Evolutionary conservation across 2,888 invertebrate genomes (phyloP).

Genomic region (Archips crataeganus): DNA sequence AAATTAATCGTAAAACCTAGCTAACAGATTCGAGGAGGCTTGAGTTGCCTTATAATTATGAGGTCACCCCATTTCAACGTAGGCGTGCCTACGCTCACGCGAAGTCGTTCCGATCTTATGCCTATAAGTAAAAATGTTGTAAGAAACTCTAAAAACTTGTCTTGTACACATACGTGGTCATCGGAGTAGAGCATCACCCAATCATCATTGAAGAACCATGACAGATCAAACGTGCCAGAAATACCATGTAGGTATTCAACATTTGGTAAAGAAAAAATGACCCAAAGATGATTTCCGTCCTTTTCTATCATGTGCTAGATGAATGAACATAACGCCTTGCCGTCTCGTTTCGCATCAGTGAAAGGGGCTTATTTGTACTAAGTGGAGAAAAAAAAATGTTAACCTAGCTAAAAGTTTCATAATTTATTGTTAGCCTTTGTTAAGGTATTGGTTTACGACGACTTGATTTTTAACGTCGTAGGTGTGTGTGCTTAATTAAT

Average conservation of each 20-base stretch:
- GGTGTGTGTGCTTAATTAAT: neutral
- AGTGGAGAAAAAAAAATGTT: constrained; percentile 41
- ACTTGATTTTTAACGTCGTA: neutral
- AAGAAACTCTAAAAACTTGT: neutral
- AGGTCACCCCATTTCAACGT: constrained; percentile 39
- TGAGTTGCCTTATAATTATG: constrained; percentile 40
- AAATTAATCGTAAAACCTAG: constrained; percentile 36
- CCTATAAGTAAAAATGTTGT: constrained; percentile 18
- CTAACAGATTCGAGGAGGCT: constrained; percentile 39
- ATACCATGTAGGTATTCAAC: constrained; percentile 25
- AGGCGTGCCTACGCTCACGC: constrained; percentile 36
- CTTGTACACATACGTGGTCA: neutral
- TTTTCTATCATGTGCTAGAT: constrained; percentile 46
- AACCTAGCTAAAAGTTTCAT: constrained; percentile 26
- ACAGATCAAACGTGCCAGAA: constrained; percentile 17
- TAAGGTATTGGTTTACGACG: no score
- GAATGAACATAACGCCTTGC: constrained; percentile 51
- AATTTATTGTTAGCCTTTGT: neutral
- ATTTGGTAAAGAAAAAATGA: constrained; percentile 12
- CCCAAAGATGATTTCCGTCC: constrained; percentile 38
- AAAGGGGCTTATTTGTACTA: constrained; percentile 62
- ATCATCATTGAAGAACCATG: constrained; percentile 2
- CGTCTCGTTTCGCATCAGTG: constrained; percentile 54
- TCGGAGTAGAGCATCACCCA: constrained; percentile 13
- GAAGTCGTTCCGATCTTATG: constrained; percentile 35